Percentiles rank a stretch among this genome's conserved stretches.
phyloP scores from a whole-genome alignment of 2,888 invertebrate species.

The Dascillus cervinus region DNA sequence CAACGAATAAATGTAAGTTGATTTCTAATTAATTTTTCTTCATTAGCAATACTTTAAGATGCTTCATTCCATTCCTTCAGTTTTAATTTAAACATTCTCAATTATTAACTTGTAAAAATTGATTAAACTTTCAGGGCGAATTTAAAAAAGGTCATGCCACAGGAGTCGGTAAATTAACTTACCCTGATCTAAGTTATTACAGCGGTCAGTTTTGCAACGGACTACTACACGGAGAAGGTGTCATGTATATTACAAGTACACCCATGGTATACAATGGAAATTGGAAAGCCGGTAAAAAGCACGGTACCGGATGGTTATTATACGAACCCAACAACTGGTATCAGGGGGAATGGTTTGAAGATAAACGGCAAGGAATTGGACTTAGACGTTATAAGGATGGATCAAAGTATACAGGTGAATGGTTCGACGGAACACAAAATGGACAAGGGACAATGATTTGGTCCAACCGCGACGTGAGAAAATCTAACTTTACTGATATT shows the following conservation, averaged over 20 bases:
- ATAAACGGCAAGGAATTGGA: constrained; percentile 46
- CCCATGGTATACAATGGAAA: constrained; percentile 37
- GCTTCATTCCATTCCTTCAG: too few species aligned
- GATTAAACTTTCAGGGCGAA: constrained; percentile 42
- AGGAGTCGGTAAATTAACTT: constrained; percentile 48
- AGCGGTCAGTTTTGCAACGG: constrained; percentile 51
- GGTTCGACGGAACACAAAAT: constrained; percentile 45
- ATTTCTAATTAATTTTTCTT: too few species aligned
- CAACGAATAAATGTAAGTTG: too few species aligned
- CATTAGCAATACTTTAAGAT: too few species aligned
- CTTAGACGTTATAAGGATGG: constrained; percentile 48
- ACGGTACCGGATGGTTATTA: constrained; percentile 39
- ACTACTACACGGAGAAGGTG: constrained; percentile 43
- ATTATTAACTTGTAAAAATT: not conserved
- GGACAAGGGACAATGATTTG: constrained; percentile 55
- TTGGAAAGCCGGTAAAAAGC: constrained; percentile 38
- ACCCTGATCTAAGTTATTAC: constrained; percentile 52
- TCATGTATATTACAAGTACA: constrained; percentile 25
- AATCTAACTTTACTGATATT: constrained; percentile 1
- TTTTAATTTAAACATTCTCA: too few species aligned
- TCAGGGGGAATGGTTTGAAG: constrained; percentile 41
- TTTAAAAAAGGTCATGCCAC: constrained; percentile 49
- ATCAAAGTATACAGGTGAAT: constrained; percentile 50
- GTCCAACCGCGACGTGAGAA: constrained; percentile 52
- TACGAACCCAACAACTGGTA: constrained; percentile 37